Conservation (phyloP, 2,113 vertebrate species). For the Rhizomys pruinosus region DNA sequence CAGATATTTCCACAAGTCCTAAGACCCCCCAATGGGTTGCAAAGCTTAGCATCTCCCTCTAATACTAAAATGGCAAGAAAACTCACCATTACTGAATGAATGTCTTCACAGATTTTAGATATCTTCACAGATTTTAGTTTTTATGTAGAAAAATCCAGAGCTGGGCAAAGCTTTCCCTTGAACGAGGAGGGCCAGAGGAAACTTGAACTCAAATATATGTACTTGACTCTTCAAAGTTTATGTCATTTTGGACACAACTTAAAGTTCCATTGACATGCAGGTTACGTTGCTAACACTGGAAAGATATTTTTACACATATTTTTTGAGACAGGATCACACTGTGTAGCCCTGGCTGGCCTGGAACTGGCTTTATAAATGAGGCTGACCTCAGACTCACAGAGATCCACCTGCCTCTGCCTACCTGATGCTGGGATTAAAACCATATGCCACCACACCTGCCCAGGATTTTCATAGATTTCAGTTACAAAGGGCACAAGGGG, state of each 20-base stretch:
- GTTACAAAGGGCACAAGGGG: neutral
- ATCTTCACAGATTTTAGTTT: conserved; percentile 21
- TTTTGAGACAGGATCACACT: too few species aligned
- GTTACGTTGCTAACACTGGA: neutral
- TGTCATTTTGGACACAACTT: neutral
- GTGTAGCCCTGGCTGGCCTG: too few species aligned
- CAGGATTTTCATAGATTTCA: neutral
- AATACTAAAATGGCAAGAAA: conserved; percentile 33
- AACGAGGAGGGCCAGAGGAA: neutral
- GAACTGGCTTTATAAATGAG: too few species aligned
- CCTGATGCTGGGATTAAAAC: too few species aligned
- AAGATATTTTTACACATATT: neutral
- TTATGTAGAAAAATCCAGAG: conserved; percentile 2
- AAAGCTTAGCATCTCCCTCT: neutral
- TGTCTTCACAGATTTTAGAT: neutral
- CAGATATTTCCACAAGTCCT: conserved; percentile 31
- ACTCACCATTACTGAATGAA: neutral
- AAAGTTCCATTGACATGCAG: neutral
- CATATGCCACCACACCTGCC: too few species aligned
- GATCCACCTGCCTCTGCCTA: too few species aligned
- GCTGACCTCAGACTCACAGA: too few species aligned
- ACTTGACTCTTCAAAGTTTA: neutral
- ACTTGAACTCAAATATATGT: neutral
- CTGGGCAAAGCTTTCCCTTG: conserved; percentile 31
- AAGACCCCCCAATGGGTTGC: neutral